phyloP scores from a whole-genome alignment of 2,113 vertebrate genomes.

The Cromileptes altivelis region DNA sequence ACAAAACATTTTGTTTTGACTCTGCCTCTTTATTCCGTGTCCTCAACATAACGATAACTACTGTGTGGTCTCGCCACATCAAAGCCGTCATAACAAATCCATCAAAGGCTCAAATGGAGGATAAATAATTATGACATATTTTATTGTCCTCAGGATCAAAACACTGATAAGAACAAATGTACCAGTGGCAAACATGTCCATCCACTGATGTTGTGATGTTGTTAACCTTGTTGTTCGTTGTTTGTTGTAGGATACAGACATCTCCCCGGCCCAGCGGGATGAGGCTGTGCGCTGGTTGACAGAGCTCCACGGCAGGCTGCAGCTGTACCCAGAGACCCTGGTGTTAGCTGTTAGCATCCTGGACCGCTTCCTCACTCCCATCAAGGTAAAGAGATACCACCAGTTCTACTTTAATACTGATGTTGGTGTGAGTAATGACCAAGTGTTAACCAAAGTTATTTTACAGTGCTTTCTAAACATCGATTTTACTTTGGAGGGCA shows the following conservation, averaged over 20 bases:
- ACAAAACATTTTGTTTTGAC: not conserved
- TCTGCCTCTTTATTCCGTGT: too few relatives aligned
- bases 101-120: not conserved
- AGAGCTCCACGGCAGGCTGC: slow-evolving; percentile 91
- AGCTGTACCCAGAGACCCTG: slow-evolving; percentile 97
- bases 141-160: not conserved
- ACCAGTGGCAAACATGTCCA: too few relatives aligned
- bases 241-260: slow-evolving; percentile 89
- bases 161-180: too few relatives aligned
- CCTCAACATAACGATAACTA: too few relatives aligned
- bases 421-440: not conserved
- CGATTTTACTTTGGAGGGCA: too few relatives aligned
- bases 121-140: not conserved
- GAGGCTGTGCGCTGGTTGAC: slow-evolving; percentile 96
- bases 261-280: slow-evolving; percentile 96
- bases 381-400: slow-evolving; percentile 88
- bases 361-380: slow-evolving; percentile 95
- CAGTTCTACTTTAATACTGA: not conserved
- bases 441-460: not conserved
- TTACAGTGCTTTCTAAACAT: too few relatives aligned
- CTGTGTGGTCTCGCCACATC: too few relatives aligned
- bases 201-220: not conserved
- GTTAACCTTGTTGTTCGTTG: not conserved
- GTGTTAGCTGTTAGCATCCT: slow-evolving; percentile 94
- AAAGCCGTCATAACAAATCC: too few relatives aligned